Evolutionary conservation across 2,888 invertebrate species (phyloP).

Genomic region (Amaurobius ferox): DNA sequence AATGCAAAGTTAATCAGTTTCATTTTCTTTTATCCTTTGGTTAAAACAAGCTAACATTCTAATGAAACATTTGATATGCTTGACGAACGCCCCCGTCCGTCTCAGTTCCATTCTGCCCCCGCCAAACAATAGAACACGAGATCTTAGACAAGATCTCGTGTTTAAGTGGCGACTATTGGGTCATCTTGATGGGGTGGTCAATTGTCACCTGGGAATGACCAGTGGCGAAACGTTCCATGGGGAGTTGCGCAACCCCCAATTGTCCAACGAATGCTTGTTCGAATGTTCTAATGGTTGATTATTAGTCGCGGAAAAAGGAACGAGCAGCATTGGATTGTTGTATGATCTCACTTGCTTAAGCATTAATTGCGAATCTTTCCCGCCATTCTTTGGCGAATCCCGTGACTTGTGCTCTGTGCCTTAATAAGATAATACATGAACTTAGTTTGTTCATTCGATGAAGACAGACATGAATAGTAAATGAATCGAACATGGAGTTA

Average conservation of each 20-base stretch:
- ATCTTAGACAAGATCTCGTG: neutral
- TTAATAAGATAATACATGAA: no score
- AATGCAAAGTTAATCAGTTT: no score
- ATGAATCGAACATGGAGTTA: no score
- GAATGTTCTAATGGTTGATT: neutral
- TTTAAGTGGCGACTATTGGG: neutral
- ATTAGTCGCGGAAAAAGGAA: neutral
- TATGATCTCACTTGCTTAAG: neutral
- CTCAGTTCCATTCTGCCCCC: neutral
- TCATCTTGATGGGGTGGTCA: slow-evolving; percentile 9
- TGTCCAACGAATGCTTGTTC: neutral
- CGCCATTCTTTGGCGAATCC: neutral
- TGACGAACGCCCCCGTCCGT: neutral
- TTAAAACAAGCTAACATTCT: no score
- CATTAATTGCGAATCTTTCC: neutral
- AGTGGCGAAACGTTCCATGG: neutral
- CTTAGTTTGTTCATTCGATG: no score
- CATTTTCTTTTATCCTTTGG: no score
- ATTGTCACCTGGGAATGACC: slow-evolving; percentile 14
- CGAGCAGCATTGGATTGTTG: neutral
- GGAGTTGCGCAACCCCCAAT: neutral
- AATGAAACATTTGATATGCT: slow-evolving; percentile 1
- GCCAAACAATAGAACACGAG: neutral
- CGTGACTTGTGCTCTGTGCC: no score
- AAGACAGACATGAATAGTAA: no score